Base-by-base conservation (phyloP, 2,113 vertebrate species). In the Pyxicephalus adspersus region DNA sequence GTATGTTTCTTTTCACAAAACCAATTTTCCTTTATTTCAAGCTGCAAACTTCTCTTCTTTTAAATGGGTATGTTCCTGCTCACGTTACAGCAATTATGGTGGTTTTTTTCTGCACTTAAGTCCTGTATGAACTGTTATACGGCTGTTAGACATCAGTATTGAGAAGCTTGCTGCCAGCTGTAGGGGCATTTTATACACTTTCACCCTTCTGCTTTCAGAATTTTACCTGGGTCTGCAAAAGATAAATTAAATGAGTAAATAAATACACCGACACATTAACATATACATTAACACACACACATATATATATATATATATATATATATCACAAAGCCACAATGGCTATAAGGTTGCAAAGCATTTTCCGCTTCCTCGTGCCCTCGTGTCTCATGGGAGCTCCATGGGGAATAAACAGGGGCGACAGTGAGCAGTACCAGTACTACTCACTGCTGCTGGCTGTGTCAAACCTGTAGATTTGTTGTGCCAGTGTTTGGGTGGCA, bases 1-100 rank as follows among this genome's bases (percentile, higher is more conserved):
- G 25, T 77, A 17, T 76, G 31, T 34, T 54, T 77, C 45, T 77
- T 23, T 65, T 60, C 54, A 75, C 15, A 65, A 60, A 71, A n/a
- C 55, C 67, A 77, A 45, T 76, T 82, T 76, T 38, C 34, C 31
- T 19, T 82, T 64, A 26, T 81, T 86, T 84, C 51, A 76, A 84
- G 68, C 20, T 25, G 18, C 85, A 80, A 70, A 63, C 51, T 79
- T 70, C 77, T 79, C 77, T n/a, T 64, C 63, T 68, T 26, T 26
- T 76, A 72, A 58, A 25, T 52, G 11, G 64, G 52, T 11, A 79
- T 29, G 65, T 79, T 70, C 55, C n/a, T 19, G 18, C 20, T 61
- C 29, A 7, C 50, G 23, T 15, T 26, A 38, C 51, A 26, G 58
- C 31, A 73, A 55, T 79, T 79, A 79, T 34, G 34, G 51, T 26